A percentile compares a stretch with the other conserved stretches of the same genome.
Conservation (phyloP, 2,888 invertebrate species). For the Brenthis ino region DNA sequence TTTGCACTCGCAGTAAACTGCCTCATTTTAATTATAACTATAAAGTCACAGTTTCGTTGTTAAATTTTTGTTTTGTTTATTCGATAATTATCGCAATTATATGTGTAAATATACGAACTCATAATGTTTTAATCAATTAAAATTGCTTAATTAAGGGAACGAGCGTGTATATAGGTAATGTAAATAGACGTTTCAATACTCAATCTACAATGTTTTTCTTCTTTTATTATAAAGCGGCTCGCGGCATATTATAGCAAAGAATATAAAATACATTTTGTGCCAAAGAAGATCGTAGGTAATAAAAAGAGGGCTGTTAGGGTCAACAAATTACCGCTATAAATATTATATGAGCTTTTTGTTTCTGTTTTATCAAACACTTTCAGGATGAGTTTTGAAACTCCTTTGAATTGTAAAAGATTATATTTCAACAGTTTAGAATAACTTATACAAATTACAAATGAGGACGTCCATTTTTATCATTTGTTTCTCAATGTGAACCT, state of each 20-base stretch:
- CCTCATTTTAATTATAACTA: slow-evolving; percentile 18
- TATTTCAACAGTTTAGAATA: not conserved
- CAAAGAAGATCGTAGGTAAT: slow-evolving; percentile 41
- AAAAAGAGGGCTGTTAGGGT: slow-evolving; percentile 26
- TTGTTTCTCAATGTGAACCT: not conserved
- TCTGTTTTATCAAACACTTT: slow-evolving; percentile 29
- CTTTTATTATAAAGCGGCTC: slow-evolving; percentile 9
- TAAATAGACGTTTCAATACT: slow-evolving; percentile 9
- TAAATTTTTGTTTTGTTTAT: slow-evolving; percentile 14
- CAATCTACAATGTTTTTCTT: slow-evolving; percentile 11
- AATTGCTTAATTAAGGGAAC: not conserved
- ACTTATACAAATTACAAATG: not conserved
- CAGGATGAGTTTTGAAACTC: slow-evolving; percentile 1
- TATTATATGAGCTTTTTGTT: slow-evolving; percentile 35
- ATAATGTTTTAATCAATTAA: slow-evolving; percentile 5
- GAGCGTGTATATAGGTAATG: slow-evolving; percentile 6
- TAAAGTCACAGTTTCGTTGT: slow-evolving; percentile 17
- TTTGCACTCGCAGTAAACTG: slow-evolving; percentile 31
- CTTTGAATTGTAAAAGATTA: not conserved
- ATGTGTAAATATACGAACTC: slow-evolving; percentile 2
- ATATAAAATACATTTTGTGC: slow-evolving; percentile 40
- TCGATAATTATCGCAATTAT: not conserved
- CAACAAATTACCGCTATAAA: slow-evolving; percentile 35
- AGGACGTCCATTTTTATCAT: not conserved
- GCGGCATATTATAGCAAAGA: slow-evolving; percentile 19